Evolutionary conservation across 1,140 invertebrate genomes (phyloP), one percentile per base, ranked within the genome.

Genomic region (Thalassaphorura encarpata): DNA sequence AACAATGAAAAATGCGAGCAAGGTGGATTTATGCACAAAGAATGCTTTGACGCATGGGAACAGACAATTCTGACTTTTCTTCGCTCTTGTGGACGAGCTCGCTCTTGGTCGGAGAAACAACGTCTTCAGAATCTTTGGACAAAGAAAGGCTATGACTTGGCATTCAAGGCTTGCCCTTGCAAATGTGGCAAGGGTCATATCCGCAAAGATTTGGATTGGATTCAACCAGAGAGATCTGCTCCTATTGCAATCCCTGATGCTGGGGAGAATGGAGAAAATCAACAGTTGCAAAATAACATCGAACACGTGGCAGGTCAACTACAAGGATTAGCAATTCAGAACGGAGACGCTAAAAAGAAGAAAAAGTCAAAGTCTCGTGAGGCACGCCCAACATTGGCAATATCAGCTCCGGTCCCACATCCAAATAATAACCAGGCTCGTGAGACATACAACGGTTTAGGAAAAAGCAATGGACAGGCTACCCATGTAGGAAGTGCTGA

Each of bases 101-200:
- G 91, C 18, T 89, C 85, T 50, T 96, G 92, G 92, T 91, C 88
- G 24, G 91, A 96, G 69, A 79, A 89, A 43, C 91, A 97, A 71
- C 79, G 91, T 18, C 80, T 87, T 61, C 91, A 96, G 73, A 94
- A 97, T 70, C 74, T 97, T 52, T 97, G 93, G 93, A 95, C 91
- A 36, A 95, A 96, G 73, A 94, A 94, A 72, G 92, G 91, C 15
- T 96, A 95, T 74, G 92, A 97, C 40, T 43, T 63, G 19, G 28
- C 63, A 1, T 88, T 84, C 69, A 89, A 89, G 40, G 85, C 90
- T 41, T 87, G 91, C 78, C 81, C 85, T 33, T 79, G 78, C 61
- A 71, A 71, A 47, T 79, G 93, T 73, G 87, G 86, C 0, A 77
- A 89, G 5, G 93, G 93, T 1, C 91, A 96, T 69, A 70, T 97